Evolutionary conservation across 2,888 invertebrate genomes (phyloP), one percentile per base, ranked within the genome.

Genomic region (Caenorhabditis drosophilae): DNA sequence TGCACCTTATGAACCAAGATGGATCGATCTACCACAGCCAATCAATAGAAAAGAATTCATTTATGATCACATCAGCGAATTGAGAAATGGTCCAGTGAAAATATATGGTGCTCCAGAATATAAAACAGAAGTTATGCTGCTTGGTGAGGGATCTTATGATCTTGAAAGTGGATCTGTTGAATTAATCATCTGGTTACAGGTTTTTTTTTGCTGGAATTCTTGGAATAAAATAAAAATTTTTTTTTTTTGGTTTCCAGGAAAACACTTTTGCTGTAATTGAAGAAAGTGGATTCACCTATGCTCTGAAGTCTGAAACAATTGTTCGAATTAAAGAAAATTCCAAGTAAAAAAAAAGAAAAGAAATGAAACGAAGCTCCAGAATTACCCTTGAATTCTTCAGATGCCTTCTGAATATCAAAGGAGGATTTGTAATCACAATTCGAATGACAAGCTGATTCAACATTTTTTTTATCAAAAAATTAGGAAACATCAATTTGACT

Each of bases 31-130:
- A 38, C 61, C 57, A 15, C 31, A 42, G 22, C 64, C 64, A n/a
- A 51, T 64, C 9, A 75, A 77, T 50, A 50, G 78, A 35, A 67
- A 71, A 42, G 54, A 75, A 11, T 79, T 73, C 58, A 75, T 79
- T 36, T 55, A 76, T 31, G 64, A 67, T 16, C 62, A 77, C 49
- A 48, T 63, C 4, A 59, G 57, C 9, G 61, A 61, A 45, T 55
- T 79, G 23, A 77, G 76, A 40, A 69, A 60, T 26, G 70, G 68
- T 0, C 77, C 78, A 4, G 70, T 77, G 11, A 66, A 52, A 26
- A 61, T 79, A 23, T 79, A 71, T 54, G 78, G 73, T 11, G 59
- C 72, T 11, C 70, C 70, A 2, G 59, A 76, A 40, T 75, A 75
- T 51, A 60, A 59, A 15, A 70, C 77, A 0, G 57, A 72, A 35